A percentile compares a stretch with the other conserved stretches of the same genome.
Evolutionary conservation across 2,888 invertebrate genomes (phyloP).

Genomic region (Drosophila recens): DNA sequence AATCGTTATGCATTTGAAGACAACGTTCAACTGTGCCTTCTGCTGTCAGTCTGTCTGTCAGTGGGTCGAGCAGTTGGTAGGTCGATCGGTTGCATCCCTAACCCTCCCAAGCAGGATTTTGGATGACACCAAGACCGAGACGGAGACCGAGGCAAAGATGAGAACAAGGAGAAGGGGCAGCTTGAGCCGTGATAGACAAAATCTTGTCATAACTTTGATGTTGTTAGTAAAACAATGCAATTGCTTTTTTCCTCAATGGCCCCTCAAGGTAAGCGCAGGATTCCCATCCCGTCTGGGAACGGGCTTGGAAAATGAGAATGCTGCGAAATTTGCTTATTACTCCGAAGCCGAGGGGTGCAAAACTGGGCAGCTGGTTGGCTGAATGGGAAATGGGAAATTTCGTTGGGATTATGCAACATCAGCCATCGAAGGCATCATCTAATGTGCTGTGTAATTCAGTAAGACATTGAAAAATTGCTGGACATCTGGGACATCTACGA

Average conservation of each 20-base stretch:
- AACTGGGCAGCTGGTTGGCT: slow-evolving; percentile 52
- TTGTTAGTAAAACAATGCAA: slow-evolving; percentile 77
- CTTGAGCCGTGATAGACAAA: slow-evolving; percentile 76
- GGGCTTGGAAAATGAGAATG: slow-evolving; percentile 40
- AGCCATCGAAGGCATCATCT: slow-evolving; percentile 64
- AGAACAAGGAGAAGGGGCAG: slow-evolving; percentile 28
- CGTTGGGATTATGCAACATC: slow-evolving; percentile 67
- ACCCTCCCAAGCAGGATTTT: slow-evolving; percentile 46
- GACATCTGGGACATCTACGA: slow-evolving; percentile 38
- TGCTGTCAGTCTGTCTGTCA: slow-evolving; percentile 61
- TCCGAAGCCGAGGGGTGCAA: slow-evolving; percentile 56
- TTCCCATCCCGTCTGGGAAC: slow-evolving; percentile 62
- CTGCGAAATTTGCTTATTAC: slow-evolving; percentile 62
- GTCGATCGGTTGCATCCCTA: slow-evolving; percentile 56
- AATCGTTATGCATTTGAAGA: slow-evolving; percentile 73
- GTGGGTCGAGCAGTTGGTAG: slow-evolving; percentile 17
- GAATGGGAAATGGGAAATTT: slow-evolving; percentile 41
- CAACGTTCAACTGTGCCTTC: slow-evolving; percentile 31
- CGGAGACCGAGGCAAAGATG: slow-evolving; percentile 20
- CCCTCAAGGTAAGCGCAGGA: slow-evolving; percentile 57
- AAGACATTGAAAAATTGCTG: slow-evolving; percentile 75
- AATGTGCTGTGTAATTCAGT: slow-evolving; percentile 73
- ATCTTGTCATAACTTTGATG: slow-evolving; percentile 83
- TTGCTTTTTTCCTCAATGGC: slow-evolving; percentile 54
- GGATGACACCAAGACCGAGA: slow-evolving; percentile 20